These are phyloP conservation scores for Gallinago stenura DNA, from an alignment of 2,797 vertebrate species.

Conservation along the genomic window DNA sequence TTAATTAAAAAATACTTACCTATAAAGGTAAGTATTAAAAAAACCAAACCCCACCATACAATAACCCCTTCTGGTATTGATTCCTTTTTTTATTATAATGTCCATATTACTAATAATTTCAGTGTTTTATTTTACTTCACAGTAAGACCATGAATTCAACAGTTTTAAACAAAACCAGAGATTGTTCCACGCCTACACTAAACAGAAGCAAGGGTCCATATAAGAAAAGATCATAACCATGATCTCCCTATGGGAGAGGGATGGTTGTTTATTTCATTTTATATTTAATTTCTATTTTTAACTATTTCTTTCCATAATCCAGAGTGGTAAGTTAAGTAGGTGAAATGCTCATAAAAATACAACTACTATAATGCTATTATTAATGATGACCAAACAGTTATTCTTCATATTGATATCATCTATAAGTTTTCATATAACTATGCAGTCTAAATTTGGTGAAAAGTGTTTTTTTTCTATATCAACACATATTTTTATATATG, in stretches of 20 bases:
- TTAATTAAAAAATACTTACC: background rate
- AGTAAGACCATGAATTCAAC: background rate
- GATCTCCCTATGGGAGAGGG: rapidly evolving
- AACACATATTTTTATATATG: background rate
- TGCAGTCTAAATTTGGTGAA: background rate
- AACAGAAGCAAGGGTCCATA: background rate
- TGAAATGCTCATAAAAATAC: background rate
- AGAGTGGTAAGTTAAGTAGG: background rate
- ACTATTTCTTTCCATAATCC: background rate
- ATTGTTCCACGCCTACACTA: background rate
- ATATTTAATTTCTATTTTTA: background rate
- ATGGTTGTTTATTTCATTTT: background rate
- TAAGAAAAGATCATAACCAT: background rate
- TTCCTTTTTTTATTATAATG: background rate
- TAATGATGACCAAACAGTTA: background rate
- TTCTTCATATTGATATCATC: background rate
- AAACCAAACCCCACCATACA: rapidly evolving
- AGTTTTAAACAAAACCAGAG: background rate
- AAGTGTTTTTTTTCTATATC: background rate
- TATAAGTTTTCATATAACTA: background rate
- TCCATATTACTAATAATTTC: background rate
- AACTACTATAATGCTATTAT: background rate
- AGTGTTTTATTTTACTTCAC: background rate
- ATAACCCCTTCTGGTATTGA: rapidly evolving
- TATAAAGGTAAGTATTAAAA: background rate